Evolutionary conservation across 2,113 vertebrate genomes (phyloP), one percentile per base, ranked within the genome.

Genomic region (Ancistrus triradiatus): DNA sequence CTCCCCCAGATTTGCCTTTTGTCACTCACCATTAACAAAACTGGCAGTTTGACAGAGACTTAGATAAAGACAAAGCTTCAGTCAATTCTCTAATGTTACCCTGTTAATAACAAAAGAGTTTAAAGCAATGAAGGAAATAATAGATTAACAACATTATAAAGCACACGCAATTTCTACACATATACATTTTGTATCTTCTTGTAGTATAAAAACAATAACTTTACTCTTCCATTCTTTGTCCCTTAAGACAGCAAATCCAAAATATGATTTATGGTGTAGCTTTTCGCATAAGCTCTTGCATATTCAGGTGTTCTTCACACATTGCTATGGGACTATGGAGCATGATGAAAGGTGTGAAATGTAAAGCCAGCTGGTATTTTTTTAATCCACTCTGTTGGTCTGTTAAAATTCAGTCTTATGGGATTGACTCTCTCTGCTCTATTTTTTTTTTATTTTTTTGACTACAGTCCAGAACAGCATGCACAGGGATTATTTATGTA

Each of bases 291-390:
- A 22, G 15, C 37, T 42, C 48, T 28, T 43, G 60, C 60, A 52
- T 63, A 63, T 63, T 63, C 48, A 63, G 35, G 8, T 14, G n/a
- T 63, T 37, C 10, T 21, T 19, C n/a, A 17, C 44, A 49, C 18
- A 62, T 21, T 9, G 19, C 46, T 14, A 3, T 21, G 25, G 18
- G 42, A 46, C 25, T 28, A 46, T 59, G 42, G 25, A 33, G 42
- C 15, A 51, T 27, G 13, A 40, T 42, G 22, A 21, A 35, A 2
- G 21, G n/a, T 40, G 33, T n/a, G 28, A 42, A 11, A 7, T 52
- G 27, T 52, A 52, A 5, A 37, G 24, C 33, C 35, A 27, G 35
- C 10, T 38, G 47, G 35, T 42, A 28, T 35, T 27, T 15, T 46
- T 7, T 46, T 59, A 31, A 19, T 28, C 5, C 25, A 40, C 19